Percentiles rank a stretch among this genome's conserved stretches.
These are phyloP conservation scores for Rallus crepitans DNA, from an alignment of 2,797 vertebrate genomes.

Conservation along the genomic window DNA sequence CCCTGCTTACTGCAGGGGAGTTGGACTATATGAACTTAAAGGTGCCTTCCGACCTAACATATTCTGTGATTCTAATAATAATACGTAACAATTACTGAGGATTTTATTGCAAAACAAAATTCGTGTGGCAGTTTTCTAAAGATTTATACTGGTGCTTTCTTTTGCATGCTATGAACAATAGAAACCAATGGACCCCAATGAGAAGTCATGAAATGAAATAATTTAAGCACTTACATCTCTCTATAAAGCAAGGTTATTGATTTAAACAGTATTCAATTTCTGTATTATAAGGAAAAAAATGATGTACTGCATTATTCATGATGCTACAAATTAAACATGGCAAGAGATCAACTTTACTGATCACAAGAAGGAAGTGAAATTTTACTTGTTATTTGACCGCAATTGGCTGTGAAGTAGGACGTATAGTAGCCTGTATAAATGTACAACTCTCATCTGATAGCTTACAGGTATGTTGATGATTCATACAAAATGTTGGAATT, in stretches of 20 bases:
- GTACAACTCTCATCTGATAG: not conserved
- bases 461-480: not conserved
- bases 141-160: not conserved
- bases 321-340: not conserved
- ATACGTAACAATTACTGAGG: not conserved
- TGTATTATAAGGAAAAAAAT: not conserved
- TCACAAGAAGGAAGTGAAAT: not conserved
- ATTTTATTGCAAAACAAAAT: not conserved
- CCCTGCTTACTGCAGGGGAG: no score
- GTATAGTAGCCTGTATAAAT: not conserved
- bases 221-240: not conserved
- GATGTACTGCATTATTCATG: not conserved
- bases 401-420: not conserved
- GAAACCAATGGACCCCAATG: not conserved
- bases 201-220: not conserved
- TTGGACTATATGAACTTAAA: no score
- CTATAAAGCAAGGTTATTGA: not conserved
- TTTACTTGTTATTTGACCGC: not conserved
- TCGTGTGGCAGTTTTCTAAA: not conserved
- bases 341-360: not conserved
- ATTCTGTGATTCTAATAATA: not conserved
- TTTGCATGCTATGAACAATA: not conserved
- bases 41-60: no score
- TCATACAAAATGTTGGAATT: not conserved
- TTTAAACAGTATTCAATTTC: not conserved